Conservation (phyloP, 2,888 invertebrate species). For the Drosophila greeni region DNA sequence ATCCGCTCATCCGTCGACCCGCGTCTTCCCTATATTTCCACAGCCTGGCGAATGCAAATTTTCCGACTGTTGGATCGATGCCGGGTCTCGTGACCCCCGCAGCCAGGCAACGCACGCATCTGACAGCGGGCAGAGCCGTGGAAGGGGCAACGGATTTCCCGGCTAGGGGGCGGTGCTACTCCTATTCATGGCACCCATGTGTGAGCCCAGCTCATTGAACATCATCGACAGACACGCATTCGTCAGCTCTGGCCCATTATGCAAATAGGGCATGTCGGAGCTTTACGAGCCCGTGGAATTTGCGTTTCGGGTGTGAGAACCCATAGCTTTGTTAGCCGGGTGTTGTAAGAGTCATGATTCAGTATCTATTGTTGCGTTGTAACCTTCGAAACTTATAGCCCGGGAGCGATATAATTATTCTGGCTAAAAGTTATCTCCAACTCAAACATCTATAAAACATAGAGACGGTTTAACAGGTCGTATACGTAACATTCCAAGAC, state of each 20-base stretch:
- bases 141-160: conserved; percentile 9
- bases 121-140: conserved; percentile 9
- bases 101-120: conserved; percentile 66
- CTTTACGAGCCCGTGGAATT: not conserved
- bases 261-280: conserved; percentile 1
- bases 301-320: not conserved
- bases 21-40: conserved; percentile 44
- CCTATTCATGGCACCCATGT: conserved; percentile 21
- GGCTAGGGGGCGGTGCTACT: conserved; percentile 6
- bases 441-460: not conserved
- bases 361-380: conserved; percentile 9
- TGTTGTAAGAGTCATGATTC: conserved; percentile 8
- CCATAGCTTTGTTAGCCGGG: not conserved
- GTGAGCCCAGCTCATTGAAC: conserved; percentile 21
- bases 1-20: conserved; percentile 44
- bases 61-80: conserved; percentile 64
- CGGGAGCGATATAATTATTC: conserved; percentile 6
- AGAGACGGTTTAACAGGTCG: not conserved
- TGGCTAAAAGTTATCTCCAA: not conserved
- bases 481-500: not conserved
- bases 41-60: conserved; percentile 63
- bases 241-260: conserved; percentile 5
- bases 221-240: conserved; percentile 47
- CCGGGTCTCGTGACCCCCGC: conserved; percentile 41
- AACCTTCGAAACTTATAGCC: not conserved